A percentile compares a stretch with the other conserved stretches of the same genome.
These are phyloP conservation scores for Leucania comma DNA, from an alignment of 2,888 invertebrate species.

Conservation along the genomic window DNA sequence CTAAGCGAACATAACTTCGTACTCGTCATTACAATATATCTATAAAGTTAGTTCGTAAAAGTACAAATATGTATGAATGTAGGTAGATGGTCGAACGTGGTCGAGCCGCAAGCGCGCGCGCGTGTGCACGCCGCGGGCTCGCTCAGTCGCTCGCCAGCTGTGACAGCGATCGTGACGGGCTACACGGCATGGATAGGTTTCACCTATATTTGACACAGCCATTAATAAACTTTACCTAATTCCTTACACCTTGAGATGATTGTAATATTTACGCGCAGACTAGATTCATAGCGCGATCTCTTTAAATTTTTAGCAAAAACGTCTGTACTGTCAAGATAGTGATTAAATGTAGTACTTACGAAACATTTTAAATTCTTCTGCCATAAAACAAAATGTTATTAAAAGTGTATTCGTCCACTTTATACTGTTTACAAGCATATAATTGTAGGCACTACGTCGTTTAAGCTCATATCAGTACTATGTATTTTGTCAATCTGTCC, in stretches of 20 bases:
- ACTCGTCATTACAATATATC: constrained; percentile 86
- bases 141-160: constrained; percentile 7
- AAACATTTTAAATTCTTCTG: constrained; percentile 72
- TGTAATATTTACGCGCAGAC: constrained; percentile 66
- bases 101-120: constrained; percentile 44
- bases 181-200: constrained; percentile 73
- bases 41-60: constrained; percentile 88
- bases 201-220: constrained; percentile 83
- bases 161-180: constrained; percentile 48
- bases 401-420: constrained; percentile 75
- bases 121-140: constrained; percentile 31
- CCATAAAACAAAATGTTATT: constrained; percentile 69
- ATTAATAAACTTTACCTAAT: constrained; percentile 78
- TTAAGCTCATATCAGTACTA: constrained; percentile 93
- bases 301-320: constrained; percentile 63
- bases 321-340: constrained; percentile 62
- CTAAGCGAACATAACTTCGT: constrained; percentile 89
- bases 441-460: constrained; percentile 92
- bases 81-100: constrained; percentile 67
- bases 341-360: constrained; percentile 66
- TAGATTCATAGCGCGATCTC: constrained; percentile 63
- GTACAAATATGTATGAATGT: constrained; percentile 85
- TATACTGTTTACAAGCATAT: constrained; percentile 87
- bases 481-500: constrained; percentile 84
- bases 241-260: constrained; percentile 67